phyloP scores from a whole-genome alignment of 2,113 vertebrate genomes.

The Nyctibius bracteatus region DNA sequence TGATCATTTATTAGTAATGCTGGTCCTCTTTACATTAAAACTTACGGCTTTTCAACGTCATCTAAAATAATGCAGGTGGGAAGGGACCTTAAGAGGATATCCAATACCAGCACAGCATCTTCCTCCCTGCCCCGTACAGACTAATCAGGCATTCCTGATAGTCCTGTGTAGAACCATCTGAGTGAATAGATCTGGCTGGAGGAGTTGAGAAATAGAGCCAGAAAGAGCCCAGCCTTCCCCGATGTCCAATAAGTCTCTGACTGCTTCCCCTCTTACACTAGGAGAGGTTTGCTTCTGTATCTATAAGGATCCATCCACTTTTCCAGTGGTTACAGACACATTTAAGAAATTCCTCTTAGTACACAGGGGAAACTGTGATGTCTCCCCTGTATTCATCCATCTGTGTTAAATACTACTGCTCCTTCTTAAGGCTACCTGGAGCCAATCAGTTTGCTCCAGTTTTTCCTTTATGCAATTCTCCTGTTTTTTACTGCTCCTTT shows the following conservation, averaged over 20 bases:
- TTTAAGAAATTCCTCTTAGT: background rate
- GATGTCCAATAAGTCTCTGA: background rate
- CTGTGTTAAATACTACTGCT: background rate
- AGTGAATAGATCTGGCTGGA: background rate
- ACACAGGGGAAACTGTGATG: too few relatives aligned
- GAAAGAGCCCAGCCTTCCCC: background rate
- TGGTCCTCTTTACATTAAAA: background rate
- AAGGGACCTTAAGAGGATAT: background rate
- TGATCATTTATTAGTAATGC: background rate
- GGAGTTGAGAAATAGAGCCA: background rate
- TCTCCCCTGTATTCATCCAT: background rate
- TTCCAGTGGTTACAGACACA: background rate
- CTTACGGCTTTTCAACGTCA: background rate
- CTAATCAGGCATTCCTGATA: background rate
- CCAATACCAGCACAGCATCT: background rate
- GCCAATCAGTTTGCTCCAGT: background rate
- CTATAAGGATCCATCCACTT: background rate
- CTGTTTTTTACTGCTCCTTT: background rate
- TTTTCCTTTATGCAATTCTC: background rate
- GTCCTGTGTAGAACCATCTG: background rate
- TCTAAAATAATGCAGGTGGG: background rate
- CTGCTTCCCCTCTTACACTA: background rate
- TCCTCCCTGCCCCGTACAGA: fast-evolving
- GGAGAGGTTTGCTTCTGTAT: background rate
- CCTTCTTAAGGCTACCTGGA: background rate